phyloP scores from a whole-genome alignment of 2,888 invertebrate species.

The Drosophila lutescens region DNA sequence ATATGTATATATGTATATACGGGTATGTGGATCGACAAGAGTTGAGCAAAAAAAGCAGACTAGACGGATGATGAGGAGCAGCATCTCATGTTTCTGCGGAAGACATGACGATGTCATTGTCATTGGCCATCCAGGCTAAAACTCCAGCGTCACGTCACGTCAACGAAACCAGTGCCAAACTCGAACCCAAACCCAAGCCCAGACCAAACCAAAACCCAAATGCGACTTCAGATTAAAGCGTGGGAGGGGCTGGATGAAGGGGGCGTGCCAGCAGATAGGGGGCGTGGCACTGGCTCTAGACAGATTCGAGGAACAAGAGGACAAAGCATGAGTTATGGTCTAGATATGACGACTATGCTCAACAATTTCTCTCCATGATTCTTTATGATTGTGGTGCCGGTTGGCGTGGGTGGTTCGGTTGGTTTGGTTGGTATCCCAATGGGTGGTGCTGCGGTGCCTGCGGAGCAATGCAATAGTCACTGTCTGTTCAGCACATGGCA shows the following conservation, averaged over 20 bases:
- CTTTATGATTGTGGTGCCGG: constrained; percentile 42
- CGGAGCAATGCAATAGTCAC: constrained; percentile 33
- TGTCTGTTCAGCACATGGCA: constrained; percentile 21
- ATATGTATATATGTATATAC: neutral
- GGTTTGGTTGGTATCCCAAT: neutral
- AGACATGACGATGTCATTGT: constrained; percentile 65
- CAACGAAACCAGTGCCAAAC: constrained; percentile 53
- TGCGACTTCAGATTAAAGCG: constrained; percentile 29
- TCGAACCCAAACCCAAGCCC: constrained; percentile 18
- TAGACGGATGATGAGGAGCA: constrained; percentile 53
- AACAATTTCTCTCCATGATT: constrained; percentile 54
- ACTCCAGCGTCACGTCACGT: constrained; percentile 68
- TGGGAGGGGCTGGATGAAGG: neutral
- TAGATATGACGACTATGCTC: constrained; percentile 55
- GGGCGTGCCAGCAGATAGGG: constrained; percentile 6
- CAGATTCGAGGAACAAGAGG: constrained; percentile 31
- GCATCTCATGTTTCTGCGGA: constrained; percentile 40
- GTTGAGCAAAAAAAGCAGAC: constrained; percentile 36
- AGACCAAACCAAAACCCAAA: constrained; percentile 50
- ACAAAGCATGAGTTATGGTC: constrained; percentile 71
- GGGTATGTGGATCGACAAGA: constrained; percentile 15
- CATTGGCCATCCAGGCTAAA: constrained; percentile 58
- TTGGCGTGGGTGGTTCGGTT: neutral
- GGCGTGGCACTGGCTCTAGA: constrained; percentile 18
- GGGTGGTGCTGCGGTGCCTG: constrained; percentile 1